A percentile compares a stretch with the other conserved stretches of the same genome.
Conservation (phyloP, 2,797 vertebrate species). For the Momotus momota region DNA sequence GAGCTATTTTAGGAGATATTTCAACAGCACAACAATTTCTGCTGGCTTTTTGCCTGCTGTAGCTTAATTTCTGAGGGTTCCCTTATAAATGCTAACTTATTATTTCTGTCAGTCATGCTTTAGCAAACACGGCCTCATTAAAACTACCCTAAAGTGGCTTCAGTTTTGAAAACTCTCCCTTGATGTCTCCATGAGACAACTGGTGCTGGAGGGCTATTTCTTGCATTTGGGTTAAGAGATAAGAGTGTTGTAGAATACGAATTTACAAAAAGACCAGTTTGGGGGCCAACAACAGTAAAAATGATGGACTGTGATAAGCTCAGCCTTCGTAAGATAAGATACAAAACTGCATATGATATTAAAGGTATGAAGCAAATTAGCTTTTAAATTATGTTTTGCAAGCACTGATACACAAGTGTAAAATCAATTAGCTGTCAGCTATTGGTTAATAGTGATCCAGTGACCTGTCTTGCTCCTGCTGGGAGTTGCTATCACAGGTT, state of each 20-base stretch:
- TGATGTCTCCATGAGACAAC: not conserved
- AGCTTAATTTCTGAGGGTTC: constrained; percentile 78
- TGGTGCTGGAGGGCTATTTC: not conserved
- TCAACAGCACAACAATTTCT: constrained; percentile 81
- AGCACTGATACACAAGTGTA: constrained; percentile 24
- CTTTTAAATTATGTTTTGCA: constrained; percentile 10
- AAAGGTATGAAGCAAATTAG: constrained; percentile 54
- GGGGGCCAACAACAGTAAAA: not conserved
- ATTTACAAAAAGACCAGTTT: not conserved
- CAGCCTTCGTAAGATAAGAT: not conserved
- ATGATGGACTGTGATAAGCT: not conserved
- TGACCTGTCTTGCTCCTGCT: constrained; percentile 1
- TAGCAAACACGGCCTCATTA: constrained; percentile 63
- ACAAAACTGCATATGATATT: not conserved
- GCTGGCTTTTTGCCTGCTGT: constrained; percentile 83
- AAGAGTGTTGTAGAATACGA: not conserved
- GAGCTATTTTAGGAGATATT: constrained; percentile 80
- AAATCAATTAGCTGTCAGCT: constrained; percentile 53
- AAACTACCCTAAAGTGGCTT: constrained; percentile 45
- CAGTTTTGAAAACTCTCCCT: constrained; percentile 18
- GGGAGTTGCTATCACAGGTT: not conserved
- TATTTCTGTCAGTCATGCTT: constrained; percentile 86
- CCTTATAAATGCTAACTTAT: constrained; percentile 78
- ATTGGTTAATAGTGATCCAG: not conserved
- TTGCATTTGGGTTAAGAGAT: not conserved